Percentiles rank a stretch among this genome's conserved stretches.
Conservation (phyloP, 30 jellyfish, hydroid and myxozoan genomes). For the Pseudorhiza aurosa region DNA sequence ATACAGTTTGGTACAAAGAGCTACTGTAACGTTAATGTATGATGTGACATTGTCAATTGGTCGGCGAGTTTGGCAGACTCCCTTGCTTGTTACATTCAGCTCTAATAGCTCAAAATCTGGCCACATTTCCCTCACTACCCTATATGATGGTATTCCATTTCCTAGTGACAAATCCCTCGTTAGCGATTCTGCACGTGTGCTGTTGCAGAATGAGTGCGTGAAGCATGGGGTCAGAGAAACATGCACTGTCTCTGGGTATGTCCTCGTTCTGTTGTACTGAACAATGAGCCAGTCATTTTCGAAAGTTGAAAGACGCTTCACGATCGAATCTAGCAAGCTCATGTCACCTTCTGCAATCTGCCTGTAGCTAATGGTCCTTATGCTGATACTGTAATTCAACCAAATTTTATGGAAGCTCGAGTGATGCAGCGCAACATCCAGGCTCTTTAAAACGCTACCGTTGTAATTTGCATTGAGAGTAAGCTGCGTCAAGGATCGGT, state of each 20-base stretch:
- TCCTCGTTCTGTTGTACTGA: slow-evolving; percentile 29
- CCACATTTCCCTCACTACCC: slow-evolving; percentile 8
- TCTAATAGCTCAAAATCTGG: slow-evolving; percentile 30
- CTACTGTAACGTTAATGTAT: slow-evolving; percentile 4
- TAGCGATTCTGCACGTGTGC: neutral
- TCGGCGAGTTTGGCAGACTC: neutral
- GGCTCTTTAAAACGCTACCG: neutral
- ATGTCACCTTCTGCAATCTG: neutral
- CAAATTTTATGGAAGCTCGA: neutral
- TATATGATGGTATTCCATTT: slow-evolving; percentile 33
- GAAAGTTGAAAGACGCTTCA: neutral
- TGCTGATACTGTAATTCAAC: slow-evolving; percentile 2
- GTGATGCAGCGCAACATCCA: slow-evolving; percentile 18
- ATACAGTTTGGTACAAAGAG: slow-evolving; percentile 49
- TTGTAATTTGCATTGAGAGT: slow-evolving; percentile 3
- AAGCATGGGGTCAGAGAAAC: slow-evolving; percentile 35
- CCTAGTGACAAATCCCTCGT: neutral
- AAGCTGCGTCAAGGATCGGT: neutral
- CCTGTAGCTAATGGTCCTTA: slow-evolving; percentile 36
- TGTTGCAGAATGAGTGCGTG: slow-evolving; percentile 22
- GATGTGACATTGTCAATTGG: neutral
- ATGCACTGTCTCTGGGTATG: slow-evolving; percentile 40
- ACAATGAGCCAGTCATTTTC: slow-evolving; percentile 1
- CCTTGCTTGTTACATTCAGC: slow-evolving; percentile 1
- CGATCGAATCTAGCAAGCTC: slow-evolving; percentile 17